Percentiles rank a stretch among this genome's conserved stretches.
Evolutionary conservation across 2,797 vertebrate species (phyloP).

Genomic region (Glossophaga mutica): DNA sequence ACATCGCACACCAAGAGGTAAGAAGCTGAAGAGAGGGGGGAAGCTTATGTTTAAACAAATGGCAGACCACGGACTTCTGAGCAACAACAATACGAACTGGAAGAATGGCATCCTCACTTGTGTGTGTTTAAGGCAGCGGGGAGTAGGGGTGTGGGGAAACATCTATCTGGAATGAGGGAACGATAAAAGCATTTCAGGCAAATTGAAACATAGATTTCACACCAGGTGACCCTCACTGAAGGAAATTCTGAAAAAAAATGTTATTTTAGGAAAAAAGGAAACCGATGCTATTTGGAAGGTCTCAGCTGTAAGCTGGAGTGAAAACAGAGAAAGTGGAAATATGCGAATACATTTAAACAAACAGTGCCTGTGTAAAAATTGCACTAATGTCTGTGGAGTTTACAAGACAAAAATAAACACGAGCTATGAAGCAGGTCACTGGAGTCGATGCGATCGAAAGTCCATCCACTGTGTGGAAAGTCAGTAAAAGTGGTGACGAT

Average conservation of each 20-base stretch:
- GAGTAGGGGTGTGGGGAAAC: background rate
- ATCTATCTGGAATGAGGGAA: background rate
- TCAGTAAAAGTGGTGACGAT: background rate
- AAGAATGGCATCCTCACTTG: background rate
- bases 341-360: background rate
- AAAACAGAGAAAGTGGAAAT: background rate
- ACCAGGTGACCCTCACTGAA: background rate
- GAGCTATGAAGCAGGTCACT: background rate
- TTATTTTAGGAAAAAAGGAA: background rate
- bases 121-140: background rate
- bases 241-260: background rate
- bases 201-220: constrained; percentile 10
- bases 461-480: background rate
- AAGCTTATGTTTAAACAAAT: background rate
- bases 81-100: background rate
- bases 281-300: background rate
- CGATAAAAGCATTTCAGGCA: background rate
- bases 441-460: background rate
- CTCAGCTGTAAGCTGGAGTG: background rate
- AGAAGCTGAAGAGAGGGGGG: background rate
- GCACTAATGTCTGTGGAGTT: background rate
- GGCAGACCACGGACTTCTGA: background rate
- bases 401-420: background rate
- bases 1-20: background rate
- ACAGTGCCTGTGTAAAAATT: background rate